Evolutionary conservation across 1,140 invertebrate species (phyloP).

Genomic region (Mylabris phalerata): DNA sequence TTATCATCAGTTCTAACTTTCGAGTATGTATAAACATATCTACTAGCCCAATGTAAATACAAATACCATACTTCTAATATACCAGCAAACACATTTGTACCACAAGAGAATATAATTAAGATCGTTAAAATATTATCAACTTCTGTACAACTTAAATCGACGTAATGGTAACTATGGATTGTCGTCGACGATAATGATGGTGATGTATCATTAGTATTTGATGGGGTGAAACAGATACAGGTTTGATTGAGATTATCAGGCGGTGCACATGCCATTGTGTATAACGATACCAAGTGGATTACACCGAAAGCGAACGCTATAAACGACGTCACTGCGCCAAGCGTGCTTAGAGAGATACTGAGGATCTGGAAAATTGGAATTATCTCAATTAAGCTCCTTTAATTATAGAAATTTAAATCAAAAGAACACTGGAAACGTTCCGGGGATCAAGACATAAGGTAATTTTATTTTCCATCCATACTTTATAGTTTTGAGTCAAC

Average conservation of each 20-base stretch:
- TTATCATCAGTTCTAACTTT: slow-evolving; percentile 7
- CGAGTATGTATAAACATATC: slow-evolving; percentile 25
- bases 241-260: slow-evolving; percentile 33
- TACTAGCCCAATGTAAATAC: slow-evolving; percentile 44
- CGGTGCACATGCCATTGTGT: slow-evolving; percentile 40
- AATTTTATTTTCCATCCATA: no score
- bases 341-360: slow-evolving; percentile 39
- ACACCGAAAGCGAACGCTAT: slow-evolving; percentile 42
- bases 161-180: slow-evolving; percentile 37
- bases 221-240: slow-evolving; percentile 32
- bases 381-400: neutral
- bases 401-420: neutral
- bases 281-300: slow-evolving; percentile 42
- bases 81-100: slow-evolving; percentile 38
- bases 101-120: slow-evolving; percentile 40
- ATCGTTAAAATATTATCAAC: slow-evolving; percentile 41
- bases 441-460: no score
- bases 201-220: slow-evolving; percentile 10
- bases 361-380: slow-evolving; percentile 37
- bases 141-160: slow-evolving; percentile 44
- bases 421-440: no score
- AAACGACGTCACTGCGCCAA: slow-evolving; percentile 39
- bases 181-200: slow-evolving; percentile 7
- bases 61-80: slow-evolving; percentile 44
- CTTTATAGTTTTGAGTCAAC: no score